Evolutionary conservation across 2,888 invertebrate species (phyloP), one percentile per base, ranked within the genome.

Genomic region (Orthosia cruda): DNA sequence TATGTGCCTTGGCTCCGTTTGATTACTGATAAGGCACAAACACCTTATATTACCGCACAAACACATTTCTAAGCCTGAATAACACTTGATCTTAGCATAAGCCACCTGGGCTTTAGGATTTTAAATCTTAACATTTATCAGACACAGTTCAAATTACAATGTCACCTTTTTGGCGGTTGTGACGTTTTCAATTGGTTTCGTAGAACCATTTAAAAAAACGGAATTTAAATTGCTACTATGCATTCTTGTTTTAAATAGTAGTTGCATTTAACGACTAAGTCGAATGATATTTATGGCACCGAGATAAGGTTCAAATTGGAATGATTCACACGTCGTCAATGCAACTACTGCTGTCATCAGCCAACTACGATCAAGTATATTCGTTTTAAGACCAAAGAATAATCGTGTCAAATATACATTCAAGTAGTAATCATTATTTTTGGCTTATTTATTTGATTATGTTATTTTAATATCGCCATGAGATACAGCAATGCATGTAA

Each of bases 1-100:
- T 90, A 90, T 75, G 91, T 92, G 91, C 88, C 89, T 61, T 26
- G 73, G 80, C 80, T 80, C 79, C 69, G 65, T 74, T 55, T 40
- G 67, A 69, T 59, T 57, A 70, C 77, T 81, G 68, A 70, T 88
- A 88, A 88, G 87, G 87, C 87, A 87, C 86, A 81, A 79, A 83
- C 78, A 88, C 88, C 81, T 85, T 85, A 74, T 47, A 58, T 68
- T 76, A 75, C 76, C 65, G 45, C 83, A 71, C 75, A 78, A 55
- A 83, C 66, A 23, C 70, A 62, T 63, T 73, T 58, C 54, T 40
- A 64, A 55, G 26, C 63, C 40, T 59, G 26, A 71, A 71, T 64
- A 73, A n/a, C 72, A 71, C 77, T 81, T 74, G 67, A 84, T 32
- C 66, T 45, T 69, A 58, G 20, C n/a, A 59, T 3, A 2, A 59